These are phyloP conservation scores for Diadema setosum DNA, from an alignment of 35 echinoderm and acorn worm genomes.

Conservation along the genomic window DNA sequence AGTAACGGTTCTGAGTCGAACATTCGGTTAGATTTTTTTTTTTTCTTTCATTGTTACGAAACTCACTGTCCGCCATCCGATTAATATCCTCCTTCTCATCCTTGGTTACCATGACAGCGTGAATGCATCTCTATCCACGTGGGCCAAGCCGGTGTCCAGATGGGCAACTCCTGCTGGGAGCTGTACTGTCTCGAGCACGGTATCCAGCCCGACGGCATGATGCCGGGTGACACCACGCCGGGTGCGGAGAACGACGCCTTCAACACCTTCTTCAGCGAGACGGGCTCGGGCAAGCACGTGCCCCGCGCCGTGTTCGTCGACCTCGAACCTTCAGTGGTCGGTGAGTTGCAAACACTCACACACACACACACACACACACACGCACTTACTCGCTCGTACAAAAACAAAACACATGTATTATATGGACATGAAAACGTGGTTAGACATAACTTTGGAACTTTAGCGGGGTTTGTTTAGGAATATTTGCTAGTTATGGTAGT, in stretches of 20 bases:
- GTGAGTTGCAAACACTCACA: conserved; percentile 44
- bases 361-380: too few species aligned
- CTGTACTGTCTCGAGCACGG: conserved; percentile 62
- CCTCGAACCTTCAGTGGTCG: conserved; percentile 74
- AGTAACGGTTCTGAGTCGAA: too few species aligned
- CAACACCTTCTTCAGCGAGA: conserved; percentile 88
- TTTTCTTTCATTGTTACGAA: too few species aligned
- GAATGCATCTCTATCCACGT: conserved; percentile 69
- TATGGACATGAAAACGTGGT: too few species aligned
- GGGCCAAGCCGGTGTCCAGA: conserved; percentile 65
- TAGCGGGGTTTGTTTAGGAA: too few species aligned
- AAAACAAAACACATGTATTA: too few species aligned
- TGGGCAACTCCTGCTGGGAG: conserved; percentile 75
- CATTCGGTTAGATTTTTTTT: too few species aligned
- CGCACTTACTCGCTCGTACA: too few species aligned
- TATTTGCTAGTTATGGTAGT: too few species aligned
- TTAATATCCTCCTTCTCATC: too few species aligned
- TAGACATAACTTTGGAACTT: too few species aligned
- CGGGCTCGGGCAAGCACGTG: conserved; percentile 64
- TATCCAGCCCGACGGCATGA: conserved; percentile 50
- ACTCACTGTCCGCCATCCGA: too few species aligned
- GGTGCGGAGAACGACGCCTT: conserved; percentile 57
- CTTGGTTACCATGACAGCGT: conserved; percentile 32
- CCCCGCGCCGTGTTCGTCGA: conserved; percentile 74
- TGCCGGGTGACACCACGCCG: conserved; percentile 46